Evolutionary conservation across 2,888 invertebrate species (phyloP).

Genomic region (Ophion costatus): DNA sequence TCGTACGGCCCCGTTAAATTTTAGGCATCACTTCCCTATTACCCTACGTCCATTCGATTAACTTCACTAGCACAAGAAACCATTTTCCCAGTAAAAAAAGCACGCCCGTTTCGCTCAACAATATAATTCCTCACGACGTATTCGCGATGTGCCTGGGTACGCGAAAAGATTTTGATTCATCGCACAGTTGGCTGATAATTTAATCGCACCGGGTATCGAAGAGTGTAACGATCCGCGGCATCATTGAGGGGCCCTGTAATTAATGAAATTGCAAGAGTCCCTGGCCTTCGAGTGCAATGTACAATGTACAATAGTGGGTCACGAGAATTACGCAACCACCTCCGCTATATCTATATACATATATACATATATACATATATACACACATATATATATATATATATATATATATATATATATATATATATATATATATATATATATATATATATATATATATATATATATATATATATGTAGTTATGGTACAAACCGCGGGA

Average conservation of each 20-base stretch:
- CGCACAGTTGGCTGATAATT: conserved; percentile 1
- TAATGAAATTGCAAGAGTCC: conserved; percentile 52
- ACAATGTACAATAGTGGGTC: conserved; percentile 44
- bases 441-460: neutral
- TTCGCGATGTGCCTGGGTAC: too few species aligned
- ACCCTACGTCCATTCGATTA: too few species aligned
- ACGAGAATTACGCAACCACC: conserved; percentile 20
- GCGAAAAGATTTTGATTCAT: neutral
- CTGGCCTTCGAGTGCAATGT: conserved; percentile 43
- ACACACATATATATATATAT: too few species aligned
- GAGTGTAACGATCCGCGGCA: neutral
- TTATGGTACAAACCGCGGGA: conserved; percentile 30
- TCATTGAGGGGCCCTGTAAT: conserved; percentile 26
- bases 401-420: neutral
- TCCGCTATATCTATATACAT: neutral
- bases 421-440: too few species aligned
- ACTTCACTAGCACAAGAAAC: neutral
- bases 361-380: too few species aligned
- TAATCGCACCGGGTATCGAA: conserved; percentile 10
- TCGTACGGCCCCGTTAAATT: too few species aligned
- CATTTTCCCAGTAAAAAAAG: neutral
- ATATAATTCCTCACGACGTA: neutral
- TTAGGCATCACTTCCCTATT: too few species aligned
- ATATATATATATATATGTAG: neutral
- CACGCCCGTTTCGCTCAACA: neutral